Evolutionary conservation across 2,888 invertebrate species (phyloP).

Genomic region (Xylophagus ater): DNA sequence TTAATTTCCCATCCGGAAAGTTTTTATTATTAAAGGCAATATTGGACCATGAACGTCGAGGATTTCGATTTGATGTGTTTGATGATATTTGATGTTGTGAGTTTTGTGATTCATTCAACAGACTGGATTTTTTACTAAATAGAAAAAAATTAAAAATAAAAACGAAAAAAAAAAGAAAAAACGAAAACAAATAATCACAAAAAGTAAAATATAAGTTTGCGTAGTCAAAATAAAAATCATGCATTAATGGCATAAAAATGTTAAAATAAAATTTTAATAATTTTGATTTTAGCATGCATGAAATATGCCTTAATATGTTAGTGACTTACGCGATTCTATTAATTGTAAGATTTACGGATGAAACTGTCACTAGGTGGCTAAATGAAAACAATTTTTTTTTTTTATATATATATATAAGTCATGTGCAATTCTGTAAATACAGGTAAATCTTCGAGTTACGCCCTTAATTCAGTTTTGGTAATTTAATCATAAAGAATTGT

Average conservation of each 20-base stretch:
- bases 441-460: no score
- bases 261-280: not conserved
- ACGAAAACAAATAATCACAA: constrained; percentile 11
- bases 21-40: constrained; percentile 27
- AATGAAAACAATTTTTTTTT: constrained; percentile 19
- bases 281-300: not conserved
- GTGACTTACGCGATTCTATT: constrained; percentile 83
- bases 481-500: no score
- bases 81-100: no score
- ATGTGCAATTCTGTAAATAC: no score
- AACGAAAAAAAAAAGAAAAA: constrained; percentile 13
- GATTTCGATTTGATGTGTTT: constrained; percentile 19
- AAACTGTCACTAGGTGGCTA: constrained; percentile 89
- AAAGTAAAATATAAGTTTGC: no score
- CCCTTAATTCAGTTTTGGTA: no score
- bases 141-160: constrained; percentile 17
- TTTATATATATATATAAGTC: constrained; percentile 6
- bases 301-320: constrained; percentile 8
- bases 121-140: constrained; percentile 22
- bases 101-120: constrained; percentile 20
- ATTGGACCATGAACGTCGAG: constrained; percentile 25
- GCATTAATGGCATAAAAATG: not conserved
- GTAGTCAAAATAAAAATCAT: no score
- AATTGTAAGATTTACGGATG: constrained; percentile 84
- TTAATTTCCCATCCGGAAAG: constrained; percentile 25